Evolutionary conservation across 1,140 invertebrate genomes (phyloP), one percentile per base, ranked within the genome.

Genomic region (Brachionus koreanus): DNA sequence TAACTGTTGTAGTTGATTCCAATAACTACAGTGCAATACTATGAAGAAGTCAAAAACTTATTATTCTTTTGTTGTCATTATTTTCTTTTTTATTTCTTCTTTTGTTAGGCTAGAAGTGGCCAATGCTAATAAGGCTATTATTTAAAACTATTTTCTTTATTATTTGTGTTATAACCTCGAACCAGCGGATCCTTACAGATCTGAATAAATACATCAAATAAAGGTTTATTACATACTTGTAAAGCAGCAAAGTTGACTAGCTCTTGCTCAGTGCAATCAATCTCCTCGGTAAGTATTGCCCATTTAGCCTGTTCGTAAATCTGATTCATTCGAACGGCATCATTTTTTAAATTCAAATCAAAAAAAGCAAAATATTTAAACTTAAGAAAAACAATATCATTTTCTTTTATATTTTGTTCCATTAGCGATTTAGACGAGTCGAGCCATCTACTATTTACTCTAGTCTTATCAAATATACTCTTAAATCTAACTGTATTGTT

Each of bases 251-350:
- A 99, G 90, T 99, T 93, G 29, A 98, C 91, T 92, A 97, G 97
- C 89, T 99, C 98, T 87, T 99, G 97, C 89, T 99, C 97, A 0
- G 97, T 99, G 87, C 97, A 98, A 86, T 99, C 97, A 74, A 98
- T 92, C 89, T 98, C 97, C 87, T 99, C 97, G 84, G 97, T 94
- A 33, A 99, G 90, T 82, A 99, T 91, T 85, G 95, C 93, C 97
- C 97, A 99, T 87, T 96, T 97, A 19, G 96, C 96, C 89, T 99
- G 98, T 89, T 99, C 97, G 89, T 96, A 99, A 84, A 99, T 93
- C 90, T 99, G 97, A 90, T 99, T 99, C 83, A 99, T 98, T 75
- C 98, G 90, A 13, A 97, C 92, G 7, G 93, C 92, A 89, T 99
- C 97, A 87, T 75, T 82, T 86, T 85, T 95, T 10, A 95, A 92